phyloP scores from a whole-genome alignment of 1,140 invertebrate species.

The Augochlora pura region DNA sequence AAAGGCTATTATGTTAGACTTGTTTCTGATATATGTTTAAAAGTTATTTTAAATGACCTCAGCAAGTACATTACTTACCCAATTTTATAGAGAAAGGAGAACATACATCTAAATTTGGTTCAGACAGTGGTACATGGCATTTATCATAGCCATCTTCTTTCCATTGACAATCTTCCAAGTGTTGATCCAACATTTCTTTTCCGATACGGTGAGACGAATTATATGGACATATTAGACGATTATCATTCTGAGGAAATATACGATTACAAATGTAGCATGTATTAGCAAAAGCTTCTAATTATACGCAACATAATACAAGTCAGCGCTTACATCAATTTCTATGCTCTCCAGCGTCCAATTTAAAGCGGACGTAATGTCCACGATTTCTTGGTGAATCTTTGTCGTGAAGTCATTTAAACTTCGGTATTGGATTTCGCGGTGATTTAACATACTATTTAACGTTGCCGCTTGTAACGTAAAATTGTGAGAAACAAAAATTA shows the following conservation, averaged over 20 bases:
- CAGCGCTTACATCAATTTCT: constrained; percentile 51
- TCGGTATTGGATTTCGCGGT: constrained; percentile 49
- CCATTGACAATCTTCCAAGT: constrained; percentile 79
- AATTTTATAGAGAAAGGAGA: constrained; percentile 68
- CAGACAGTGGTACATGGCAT: constrained; percentile 77
- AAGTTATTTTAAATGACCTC: no score
- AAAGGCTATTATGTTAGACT: constrained; percentile 15
- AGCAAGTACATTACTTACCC: constrained; percentile 66
- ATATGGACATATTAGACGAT: constrained; percentile 76
- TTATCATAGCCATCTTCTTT: constrained; percentile 78
- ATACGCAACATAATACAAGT: no score
- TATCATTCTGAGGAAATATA: constrained; percentile 53
- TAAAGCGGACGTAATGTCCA: constrained; percentile 39
- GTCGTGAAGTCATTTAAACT: constrained; percentile 54
- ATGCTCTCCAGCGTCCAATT: constrained; percentile 61
- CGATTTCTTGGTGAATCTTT: constrained; percentile 50
- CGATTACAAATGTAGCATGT: neutral
- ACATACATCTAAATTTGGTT: constrained; percentile 60
- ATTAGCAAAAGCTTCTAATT: neutral
- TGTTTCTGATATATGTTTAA: neutral
- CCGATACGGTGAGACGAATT: constrained; percentile 77
- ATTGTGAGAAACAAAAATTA: no score
- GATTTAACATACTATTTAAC: constrained; percentile 17
- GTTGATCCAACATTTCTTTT: constrained; percentile 71
- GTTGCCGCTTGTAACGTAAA: neutral